Conservation (phyloP, 2,888 invertebrate species). For the Pachliopta kotzebuea region DNA sequence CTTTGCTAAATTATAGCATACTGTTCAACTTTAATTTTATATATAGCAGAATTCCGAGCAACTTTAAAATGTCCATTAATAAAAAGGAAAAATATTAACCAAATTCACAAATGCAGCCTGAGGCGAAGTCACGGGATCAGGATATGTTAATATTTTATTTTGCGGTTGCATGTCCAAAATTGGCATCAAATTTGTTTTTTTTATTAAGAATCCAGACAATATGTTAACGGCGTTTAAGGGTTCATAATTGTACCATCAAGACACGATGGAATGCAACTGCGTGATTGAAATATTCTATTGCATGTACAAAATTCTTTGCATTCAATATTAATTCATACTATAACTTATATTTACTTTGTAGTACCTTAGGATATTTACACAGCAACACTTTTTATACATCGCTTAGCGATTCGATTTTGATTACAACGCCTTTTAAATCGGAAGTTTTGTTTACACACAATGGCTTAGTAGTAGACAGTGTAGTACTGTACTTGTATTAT, state of each 20-base stretch:
- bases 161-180: conserved; percentile 58
- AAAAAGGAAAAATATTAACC: conserved; percentile 1
- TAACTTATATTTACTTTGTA: too few species aligned
- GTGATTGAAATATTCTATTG: conserved; percentile 7
- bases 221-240: conserved; percentile 15
- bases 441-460: too few species aligned
- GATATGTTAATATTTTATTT: conserved; percentile 48
- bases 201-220: conserved; percentile 31
- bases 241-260: conserved; percentile 17
- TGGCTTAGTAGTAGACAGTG: too few species aligned
- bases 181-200: conserved; percentile 45
- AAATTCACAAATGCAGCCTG: conserved; percentile 45
- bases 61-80: conserved; percentile 12
- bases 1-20: conserved; percentile 12
- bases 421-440: too few species aligned
- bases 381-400: too few species aligned
- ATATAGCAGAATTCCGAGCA: conserved; percentile 30
- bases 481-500: too few species aligned
- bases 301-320: background rate
- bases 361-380: too few species aligned
- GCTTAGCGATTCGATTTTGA: too few species aligned
- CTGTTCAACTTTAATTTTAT: conserved; percentile 13
- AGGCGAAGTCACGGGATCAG: conserved; percentile 49
- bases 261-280: conserved; percentile 15
- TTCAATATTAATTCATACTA: background rate